phyloP scores from a whole-genome alignment of 2,888 invertebrate genomes.

The Leucoptera coffeella region DNA sequence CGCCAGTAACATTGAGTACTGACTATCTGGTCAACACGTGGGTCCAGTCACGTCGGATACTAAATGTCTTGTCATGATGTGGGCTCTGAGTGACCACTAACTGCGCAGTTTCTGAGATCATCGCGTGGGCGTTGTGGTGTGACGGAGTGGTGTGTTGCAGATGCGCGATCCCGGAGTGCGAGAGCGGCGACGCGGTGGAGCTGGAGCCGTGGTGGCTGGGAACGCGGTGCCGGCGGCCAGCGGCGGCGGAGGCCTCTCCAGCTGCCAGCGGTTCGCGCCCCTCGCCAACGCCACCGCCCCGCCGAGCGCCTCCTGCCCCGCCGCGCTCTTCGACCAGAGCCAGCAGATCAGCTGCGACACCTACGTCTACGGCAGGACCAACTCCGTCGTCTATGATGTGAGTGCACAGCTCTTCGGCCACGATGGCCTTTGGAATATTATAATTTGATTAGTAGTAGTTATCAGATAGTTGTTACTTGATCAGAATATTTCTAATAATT shows the following conservation, averaged over 20 bases:
- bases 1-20: too few species aligned
- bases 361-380: constrained; percentile 22
- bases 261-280: constrained; percentile 32
- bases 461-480: too few species aligned
- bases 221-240: constrained; percentile 26
- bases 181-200: constrained; percentile 13
- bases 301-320: constrained; percentile 16
- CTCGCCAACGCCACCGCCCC: constrained; percentile 12
- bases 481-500: too few species aligned
- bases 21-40: too few species aligned
- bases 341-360: constrained; percentile 14
- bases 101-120: constrained; percentile 4
- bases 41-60: too few species aligned
- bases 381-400: constrained; percentile 33
- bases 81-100: too few species aligned
- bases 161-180: constrained; percentile 48
- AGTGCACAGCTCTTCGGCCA: too few species aligned
- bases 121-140: constrained; percentile 3
- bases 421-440: too few species aligned
- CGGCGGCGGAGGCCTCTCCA: constrained; percentile 17
- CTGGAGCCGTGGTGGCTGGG: constrained; percentile 33
- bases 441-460: too few species aligned
- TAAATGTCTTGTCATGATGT: too few species aligned
- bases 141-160: constrained; percentile 13
- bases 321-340: constrained; percentile 13